phyloP scores from a whole-genome alignment of 2,888 invertebrate species.

The Drosophila diplacantha region DNA sequence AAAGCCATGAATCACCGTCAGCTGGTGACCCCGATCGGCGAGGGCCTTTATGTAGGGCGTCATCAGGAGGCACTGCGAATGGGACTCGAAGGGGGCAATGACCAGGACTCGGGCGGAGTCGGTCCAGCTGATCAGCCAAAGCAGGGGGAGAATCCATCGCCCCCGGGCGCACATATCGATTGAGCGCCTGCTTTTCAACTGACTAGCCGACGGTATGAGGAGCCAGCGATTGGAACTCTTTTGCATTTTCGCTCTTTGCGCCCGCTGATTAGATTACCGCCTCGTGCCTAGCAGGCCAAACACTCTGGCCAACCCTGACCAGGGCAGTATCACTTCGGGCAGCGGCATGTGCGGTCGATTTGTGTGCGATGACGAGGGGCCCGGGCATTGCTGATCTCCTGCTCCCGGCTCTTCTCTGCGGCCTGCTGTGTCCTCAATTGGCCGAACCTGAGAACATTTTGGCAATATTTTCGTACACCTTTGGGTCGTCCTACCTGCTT shows the following conservation, averaged over 20 bases:
- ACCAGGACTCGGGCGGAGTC: constrained; percentile 46
- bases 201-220: background rate
- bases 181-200: constrained; percentile 1
- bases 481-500: constrained; percentile 59
- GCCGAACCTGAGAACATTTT: constrained; percentile 49
- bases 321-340: constrained; percentile 36
- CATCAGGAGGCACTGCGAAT: constrained; percentile 67
- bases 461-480: constrained; percentile 56
- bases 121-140: constrained; percentile 9
- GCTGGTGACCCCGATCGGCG: constrained; percentile 73
- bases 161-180: constrained; percentile 21
- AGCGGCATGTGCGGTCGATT: constrained; percentile 50
- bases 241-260: background rate
- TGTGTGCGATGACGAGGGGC: constrained; percentile 8
- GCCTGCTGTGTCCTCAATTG: constrained; percentile 26
- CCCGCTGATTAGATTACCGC: constrained; percentile 28
- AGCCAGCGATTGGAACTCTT: background rate
- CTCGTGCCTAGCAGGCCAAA: background rate
- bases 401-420: constrained; percentile 16
- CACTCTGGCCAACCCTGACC: background rate
- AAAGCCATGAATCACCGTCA: constrained; percentile 73
- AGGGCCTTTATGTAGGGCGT: constrained; percentile 68
- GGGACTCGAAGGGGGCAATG: constrained; percentile 55
- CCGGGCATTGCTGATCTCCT: constrained; percentile 14
- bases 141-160: constrained; percentile 15